Evolutionary conservation across 2,888 invertebrate species (phyloP).

Genomic region (Cheilosia scutellata): DNA sequence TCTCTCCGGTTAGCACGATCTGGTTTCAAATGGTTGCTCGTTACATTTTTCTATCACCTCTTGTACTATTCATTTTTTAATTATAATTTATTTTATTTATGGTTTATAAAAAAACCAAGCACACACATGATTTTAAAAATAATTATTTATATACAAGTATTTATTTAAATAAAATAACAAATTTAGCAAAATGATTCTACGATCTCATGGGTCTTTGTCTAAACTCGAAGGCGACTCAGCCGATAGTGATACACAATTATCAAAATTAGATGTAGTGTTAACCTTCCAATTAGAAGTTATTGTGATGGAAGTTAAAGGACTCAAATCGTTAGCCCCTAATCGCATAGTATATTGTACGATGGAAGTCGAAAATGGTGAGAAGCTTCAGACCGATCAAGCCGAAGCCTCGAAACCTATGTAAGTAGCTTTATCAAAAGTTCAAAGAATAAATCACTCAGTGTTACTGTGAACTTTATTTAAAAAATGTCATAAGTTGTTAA

Average conservation of each 20-base stretch:
- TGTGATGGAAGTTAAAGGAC: constrained; percentile 99
- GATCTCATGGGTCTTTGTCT: constrained; percentile 95
- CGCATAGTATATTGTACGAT: constrained; percentile 99
- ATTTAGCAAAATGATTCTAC: constrained; percentile 85
- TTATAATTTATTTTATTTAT: not conserved
- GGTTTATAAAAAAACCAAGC: not conserved
- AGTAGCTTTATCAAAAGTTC: constrained; percentile 80
- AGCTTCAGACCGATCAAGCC: constrained; percentile 99
- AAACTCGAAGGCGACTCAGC: constrained; percentile 97
- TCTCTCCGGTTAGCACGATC: no score
- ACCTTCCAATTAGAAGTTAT: constrained; percentile 99
- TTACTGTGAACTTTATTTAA: no score
- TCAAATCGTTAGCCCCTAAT: constrained; percentile 98
- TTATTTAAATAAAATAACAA: not conserved
- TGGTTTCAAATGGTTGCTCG: not conserved
- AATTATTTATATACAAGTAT: not conserved
- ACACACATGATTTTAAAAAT: not conserved
- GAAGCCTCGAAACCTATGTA: constrained; percentile 99
- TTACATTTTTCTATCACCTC: not conserved
- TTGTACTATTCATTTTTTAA: not conserved
- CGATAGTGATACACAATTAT: constrained; percentile 97
- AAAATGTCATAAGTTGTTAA: no score
- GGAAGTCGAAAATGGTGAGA: constrained; percentile 99
- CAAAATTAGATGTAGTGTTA: constrained; percentile 99
- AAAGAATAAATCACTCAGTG: not conserved